A percentile compares a stretch with the other conserved stretches of the same genome.
Conservation (phyloP, 2,113 vertebrate species). For the Anseranas semipalmata region DNA sequence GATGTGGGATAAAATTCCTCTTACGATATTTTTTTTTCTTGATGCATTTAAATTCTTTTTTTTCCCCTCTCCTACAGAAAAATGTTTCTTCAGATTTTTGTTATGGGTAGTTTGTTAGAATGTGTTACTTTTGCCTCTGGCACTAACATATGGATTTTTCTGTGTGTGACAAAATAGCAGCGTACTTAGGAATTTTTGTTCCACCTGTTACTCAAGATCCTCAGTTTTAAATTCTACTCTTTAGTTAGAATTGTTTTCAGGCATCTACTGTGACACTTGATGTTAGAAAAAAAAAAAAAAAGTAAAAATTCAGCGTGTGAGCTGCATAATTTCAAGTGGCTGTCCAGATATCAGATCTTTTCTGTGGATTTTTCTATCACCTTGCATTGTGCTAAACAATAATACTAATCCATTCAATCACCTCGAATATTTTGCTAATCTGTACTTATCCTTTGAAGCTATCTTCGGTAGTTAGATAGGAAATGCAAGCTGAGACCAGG, state of each 20-base stretch:
- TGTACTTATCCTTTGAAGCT: slow-evolving; percentile 30
- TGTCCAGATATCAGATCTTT: slow-evolving; percentile 37
- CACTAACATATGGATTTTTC: slow-evolving; percentile 43
- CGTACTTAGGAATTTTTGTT: slow-evolving; percentile 38
- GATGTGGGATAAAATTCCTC: neutral
- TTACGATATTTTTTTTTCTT: neutral
- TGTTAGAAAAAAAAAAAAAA: neutral
- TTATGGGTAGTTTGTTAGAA: neutral
- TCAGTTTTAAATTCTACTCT: slow-evolving; percentile 13
- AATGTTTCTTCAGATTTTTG: neutral
- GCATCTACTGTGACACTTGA: slow-evolving; percentile 31
- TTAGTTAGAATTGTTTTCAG: slow-evolving; percentile 24
- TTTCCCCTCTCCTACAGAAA: neutral
- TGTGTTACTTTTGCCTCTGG: slow-evolving; percentile 13
- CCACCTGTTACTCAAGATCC: slow-evolving; percentile 54
- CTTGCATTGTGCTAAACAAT: slow-evolving; percentile 59
- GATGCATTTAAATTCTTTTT: neutral
- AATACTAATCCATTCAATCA: slow-evolving; percentile 53
- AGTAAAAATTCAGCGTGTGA: neutral
- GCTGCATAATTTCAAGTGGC: slow-evolving; percentile 32
- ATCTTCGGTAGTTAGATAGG: slow-evolving; percentile 18
- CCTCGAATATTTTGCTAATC: slow-evolving; percentile 55
- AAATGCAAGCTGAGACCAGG: slow-evolving; percentile 18
- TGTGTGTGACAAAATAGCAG: slow-evolving; percentile 53
- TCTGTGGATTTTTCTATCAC: slow-evolving; percentile 42